Evolutionary conservation across 2,797 vertebrate genomes (phyloP).

Genomic region (Heliangelus exortis): DNA sequence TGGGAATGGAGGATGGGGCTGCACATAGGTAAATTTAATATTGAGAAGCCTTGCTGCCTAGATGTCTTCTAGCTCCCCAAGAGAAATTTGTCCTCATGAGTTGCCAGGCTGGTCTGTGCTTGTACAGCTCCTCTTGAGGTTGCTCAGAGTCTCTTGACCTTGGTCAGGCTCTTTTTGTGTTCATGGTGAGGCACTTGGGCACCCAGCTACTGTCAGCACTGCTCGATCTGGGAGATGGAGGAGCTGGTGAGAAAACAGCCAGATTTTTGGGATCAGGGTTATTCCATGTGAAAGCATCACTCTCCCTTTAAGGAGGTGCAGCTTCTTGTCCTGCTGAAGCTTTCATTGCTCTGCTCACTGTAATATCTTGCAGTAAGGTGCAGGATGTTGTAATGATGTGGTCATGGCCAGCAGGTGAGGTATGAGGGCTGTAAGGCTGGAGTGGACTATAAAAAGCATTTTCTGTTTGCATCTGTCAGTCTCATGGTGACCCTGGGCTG

Average conservation of each 20-base stretch:
- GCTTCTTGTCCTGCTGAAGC: neutral
- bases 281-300: neutral
- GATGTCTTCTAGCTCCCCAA: neutral
- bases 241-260: neutral
- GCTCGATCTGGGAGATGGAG: neutral
- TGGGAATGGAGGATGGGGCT: neutral
- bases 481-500: neutral
- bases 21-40: fast-evolving
- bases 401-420: neutral
- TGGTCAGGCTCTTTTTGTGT: neutral
- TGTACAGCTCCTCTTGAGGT: fast-evolving
- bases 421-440: neutral
- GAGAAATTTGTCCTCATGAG: neutral
- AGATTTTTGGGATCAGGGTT: neutral
- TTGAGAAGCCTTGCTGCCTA: neutral
- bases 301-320: neutral
- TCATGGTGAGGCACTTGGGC: neutral
- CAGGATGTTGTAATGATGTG: no score
- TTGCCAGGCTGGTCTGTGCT: neutral
- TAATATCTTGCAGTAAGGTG: neutral
- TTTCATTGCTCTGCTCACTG: neutral
- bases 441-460: neutral
- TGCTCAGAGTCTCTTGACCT: neutral
- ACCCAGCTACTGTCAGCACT: neutral
- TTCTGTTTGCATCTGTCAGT: neutral